Conservation (phyloP, 1,140 invertebrate species). For the Caenorhabditis inopinata region DNA sequence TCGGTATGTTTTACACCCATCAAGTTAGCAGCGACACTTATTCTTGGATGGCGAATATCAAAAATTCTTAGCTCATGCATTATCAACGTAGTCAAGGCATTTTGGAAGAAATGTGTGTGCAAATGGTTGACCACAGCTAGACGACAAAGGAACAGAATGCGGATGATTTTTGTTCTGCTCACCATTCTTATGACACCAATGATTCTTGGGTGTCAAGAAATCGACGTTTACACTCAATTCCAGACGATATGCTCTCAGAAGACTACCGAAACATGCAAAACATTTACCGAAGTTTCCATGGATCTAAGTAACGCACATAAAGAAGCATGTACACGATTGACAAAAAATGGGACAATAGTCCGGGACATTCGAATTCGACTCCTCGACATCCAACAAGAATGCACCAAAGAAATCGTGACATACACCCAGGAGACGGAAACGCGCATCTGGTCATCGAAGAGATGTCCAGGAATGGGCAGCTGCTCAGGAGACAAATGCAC, state of each 20-base stretch:
- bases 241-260: no score
- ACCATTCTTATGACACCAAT: not conserved
- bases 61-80: not conserved
- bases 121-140: not conserved
- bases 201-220: not conserved
- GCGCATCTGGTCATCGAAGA: not conserved
- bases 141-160: not conserved
- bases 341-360: not conserved
- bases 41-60: not conserved
- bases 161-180: not conserved
- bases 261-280: not conserved
- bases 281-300: not conserved
- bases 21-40: not conserved
- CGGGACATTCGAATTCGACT: not conserved
- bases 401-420: no score
- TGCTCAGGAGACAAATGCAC: not conserved
- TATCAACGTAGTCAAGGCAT: not conserved
- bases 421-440: not conserved
- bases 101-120: not conserved
- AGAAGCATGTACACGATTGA: not conserved
- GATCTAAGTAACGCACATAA: not conserved
- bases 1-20: not conserved
- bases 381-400: not conserved
- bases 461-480: not conserved
- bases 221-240: not conserved